phyloP scores from a whole-genome alignment of 2,888 invertebrate genomes.

The Timema cristinae region DNA sequence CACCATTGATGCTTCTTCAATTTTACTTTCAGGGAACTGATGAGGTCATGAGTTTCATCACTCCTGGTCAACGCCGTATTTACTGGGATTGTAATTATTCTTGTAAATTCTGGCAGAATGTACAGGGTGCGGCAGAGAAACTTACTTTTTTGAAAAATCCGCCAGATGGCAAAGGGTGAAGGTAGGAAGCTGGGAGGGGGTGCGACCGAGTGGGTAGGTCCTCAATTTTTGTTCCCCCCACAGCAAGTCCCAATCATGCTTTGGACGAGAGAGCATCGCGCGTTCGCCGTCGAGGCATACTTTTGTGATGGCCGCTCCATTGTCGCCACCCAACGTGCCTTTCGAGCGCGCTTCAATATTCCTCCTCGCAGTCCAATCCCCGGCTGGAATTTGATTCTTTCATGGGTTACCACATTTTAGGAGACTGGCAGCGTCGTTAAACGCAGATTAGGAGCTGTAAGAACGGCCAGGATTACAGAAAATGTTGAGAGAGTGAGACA shows the following conservation, averaged over 20 bases:
- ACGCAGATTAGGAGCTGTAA: not conserved
- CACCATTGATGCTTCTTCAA: too few relatives aligned
- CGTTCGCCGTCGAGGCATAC: not conserved
- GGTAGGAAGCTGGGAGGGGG: too few relatives aligned
- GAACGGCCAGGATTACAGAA: not conserved
- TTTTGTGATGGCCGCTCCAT: not conserved
- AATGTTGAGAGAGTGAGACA: conserved; percentile 9
- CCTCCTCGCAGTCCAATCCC: not conserved
- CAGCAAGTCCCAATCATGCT: not conserved
- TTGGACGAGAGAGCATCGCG: not conserved
- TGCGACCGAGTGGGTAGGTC: too few relatives aligned
- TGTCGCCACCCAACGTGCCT: not conserved
- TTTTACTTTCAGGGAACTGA: too few relatives aligned
- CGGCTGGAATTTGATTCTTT: not conserved
- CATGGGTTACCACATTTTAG: not conserved
- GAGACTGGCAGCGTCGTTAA: not conserved
- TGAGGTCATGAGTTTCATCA: too few relatives aligned
- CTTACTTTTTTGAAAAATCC: too few relatives aligned
- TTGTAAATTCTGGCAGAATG: too few relatives aligned
- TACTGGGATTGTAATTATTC: too few relatives aligned
- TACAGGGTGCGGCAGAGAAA: too few relatives aligned
- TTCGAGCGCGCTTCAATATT: not conserved
- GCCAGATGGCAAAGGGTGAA: too few relatives aligned
- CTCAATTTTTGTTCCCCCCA: too few relatives aligned
- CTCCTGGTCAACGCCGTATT: too few relatives aligned